Conservation (phyloP, 1,140 invertebrate genomes). For the Megathymus violae region DNA sequence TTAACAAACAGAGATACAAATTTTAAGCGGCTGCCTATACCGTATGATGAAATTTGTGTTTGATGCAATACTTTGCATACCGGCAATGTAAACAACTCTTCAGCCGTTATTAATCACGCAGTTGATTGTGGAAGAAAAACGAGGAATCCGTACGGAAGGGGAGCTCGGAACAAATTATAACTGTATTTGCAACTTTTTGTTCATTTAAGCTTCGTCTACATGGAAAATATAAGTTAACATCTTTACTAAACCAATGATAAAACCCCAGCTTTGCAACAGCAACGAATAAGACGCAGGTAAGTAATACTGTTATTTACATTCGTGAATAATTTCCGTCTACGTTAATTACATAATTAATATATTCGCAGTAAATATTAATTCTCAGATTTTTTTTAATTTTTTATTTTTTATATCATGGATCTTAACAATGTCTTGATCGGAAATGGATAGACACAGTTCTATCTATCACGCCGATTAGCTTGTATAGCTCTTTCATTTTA, state of each 20-base stretch:
- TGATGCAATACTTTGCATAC: slow-evolving; percentile 13
- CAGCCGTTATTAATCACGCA: slow-evolving; percentile 17
- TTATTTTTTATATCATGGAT: too few species aligned
- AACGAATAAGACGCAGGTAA: too few species aligned
- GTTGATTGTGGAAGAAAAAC: slow-evolving; percentile 15
- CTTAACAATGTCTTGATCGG: too few species aligned
- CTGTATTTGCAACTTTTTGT: slow-evolving; percentile 19
- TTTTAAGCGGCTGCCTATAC: neutral
- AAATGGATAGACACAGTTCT: too few species aligned
- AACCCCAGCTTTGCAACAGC: too few species aligned
- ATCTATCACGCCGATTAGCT: too few species aligned
- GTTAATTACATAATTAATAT: too few species aligned
- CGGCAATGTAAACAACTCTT: slow-evolving; percentile 15
- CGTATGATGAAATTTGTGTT: slow-evolving; percentile 13
- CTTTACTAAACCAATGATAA: neutral
- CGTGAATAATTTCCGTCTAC: too few species aligned
- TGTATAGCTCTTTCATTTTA: too few species aligned
- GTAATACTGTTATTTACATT: too few species aligned
- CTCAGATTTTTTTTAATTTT: too few species aligned
- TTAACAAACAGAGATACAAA: neutral
- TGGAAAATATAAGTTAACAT: neutral
- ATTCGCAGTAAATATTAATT: too few species aligned
- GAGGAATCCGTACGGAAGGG: slow-evolving; percentile 12
- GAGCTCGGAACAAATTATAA: slow-evolving; percentile 21
- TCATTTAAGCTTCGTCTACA: neutral